These are phyloP conservation scores for Hydriomena furcata DNA, from an alignment of 2,888 invertebrate genomes.

Conservation along the genomic window DNA sequence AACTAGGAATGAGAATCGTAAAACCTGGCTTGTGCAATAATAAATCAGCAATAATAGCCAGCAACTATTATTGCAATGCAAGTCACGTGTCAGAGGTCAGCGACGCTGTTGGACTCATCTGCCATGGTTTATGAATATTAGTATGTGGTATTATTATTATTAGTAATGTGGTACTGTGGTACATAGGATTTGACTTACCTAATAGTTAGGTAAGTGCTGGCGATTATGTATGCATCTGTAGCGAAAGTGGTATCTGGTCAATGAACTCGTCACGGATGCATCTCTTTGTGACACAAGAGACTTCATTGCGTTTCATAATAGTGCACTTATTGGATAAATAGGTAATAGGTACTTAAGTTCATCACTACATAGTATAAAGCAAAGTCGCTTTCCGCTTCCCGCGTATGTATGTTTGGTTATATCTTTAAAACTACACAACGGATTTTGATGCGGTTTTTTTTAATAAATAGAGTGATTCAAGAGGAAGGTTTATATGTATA, in stretches of 20 bases:
- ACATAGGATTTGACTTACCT: background rate
- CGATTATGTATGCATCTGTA: constrained; percentile 51
- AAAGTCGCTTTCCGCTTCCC: too few relatives aligned
- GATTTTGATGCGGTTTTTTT: too few relatives aligned
- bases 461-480: too few relatives aligned
- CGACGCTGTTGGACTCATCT: constrained; percentile 32
- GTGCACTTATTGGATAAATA: constrained; percentile 45
- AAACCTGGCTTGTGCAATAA: constrained; percentile 25
- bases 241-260: constrained; percentile 70
- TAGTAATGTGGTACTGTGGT: background rate
- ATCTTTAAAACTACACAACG: too few relatives aligned
- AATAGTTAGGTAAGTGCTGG: constrained; percentile 33
- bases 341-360: too few relatives aligned
- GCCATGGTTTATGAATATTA: constrained; percentile 28
- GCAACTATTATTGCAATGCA: constrained; percentile 32
- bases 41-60: constrained; percentile 20
- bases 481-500: too few relatives aligned
- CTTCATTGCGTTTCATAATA: constrained; percentile 54
- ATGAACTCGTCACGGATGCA: constrained; percentile 62
- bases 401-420: too few relatives aligned
- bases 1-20: too few relatives aligned
- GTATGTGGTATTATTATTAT: background rate
- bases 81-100: constrained; percentile 41
- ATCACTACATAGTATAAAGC: too few relatives aligned
- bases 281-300: constrained; percentile 53